phyloP scores from a whole-genome alignment of 2,888 invertebrate species.

The Crematogaster levior region DNA sequence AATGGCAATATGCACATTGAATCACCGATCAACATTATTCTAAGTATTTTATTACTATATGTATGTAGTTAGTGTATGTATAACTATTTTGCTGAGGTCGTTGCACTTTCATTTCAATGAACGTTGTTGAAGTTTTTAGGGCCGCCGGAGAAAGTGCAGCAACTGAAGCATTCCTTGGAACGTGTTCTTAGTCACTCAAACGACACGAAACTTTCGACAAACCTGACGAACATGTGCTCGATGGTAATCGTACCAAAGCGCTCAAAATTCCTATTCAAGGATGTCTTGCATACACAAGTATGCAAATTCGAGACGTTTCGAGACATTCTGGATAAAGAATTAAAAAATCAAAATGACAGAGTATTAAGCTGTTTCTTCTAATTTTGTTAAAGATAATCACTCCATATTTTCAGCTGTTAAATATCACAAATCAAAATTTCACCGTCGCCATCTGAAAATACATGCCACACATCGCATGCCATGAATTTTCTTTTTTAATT shows the following conservation, averaged over 20 bases:
- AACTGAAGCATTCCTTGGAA: slow-evolving; percentile 43
- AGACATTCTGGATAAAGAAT: background rate
- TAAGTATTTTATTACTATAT: background rate
- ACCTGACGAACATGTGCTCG: background rate
- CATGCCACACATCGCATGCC: slow-evolving; percentile 5
- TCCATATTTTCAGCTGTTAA: background rate
- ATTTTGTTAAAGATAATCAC: background rate
- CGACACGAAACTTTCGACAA: slow-evolving; percentile 35
- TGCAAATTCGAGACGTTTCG: background rate
- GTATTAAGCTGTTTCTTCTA: background rate
- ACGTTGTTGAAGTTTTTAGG: slow-evolving; percentile 75
- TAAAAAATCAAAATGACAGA: background rate
- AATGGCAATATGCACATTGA: background rate
- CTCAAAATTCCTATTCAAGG: slow-evolving; percentile 1
- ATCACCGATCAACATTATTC: background rate
- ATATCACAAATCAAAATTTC: background rate
- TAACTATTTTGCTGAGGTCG: slow-evolving; percentile 58
- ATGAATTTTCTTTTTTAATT: slow-evolving; percentile 8
- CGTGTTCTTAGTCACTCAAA: slow-evolving; percentile 33
- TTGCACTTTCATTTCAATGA: slow-evolving; percentile 78
- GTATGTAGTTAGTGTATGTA: too few relatives aligned
- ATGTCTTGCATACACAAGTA: background rate
- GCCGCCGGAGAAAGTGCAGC: slow-evolving; percentile 79
- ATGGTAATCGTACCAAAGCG: background rate
- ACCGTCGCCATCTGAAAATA: background rate